Conservation (phyloP, 2,888 invertebrate species). For the Drosophila recens region DNA sequence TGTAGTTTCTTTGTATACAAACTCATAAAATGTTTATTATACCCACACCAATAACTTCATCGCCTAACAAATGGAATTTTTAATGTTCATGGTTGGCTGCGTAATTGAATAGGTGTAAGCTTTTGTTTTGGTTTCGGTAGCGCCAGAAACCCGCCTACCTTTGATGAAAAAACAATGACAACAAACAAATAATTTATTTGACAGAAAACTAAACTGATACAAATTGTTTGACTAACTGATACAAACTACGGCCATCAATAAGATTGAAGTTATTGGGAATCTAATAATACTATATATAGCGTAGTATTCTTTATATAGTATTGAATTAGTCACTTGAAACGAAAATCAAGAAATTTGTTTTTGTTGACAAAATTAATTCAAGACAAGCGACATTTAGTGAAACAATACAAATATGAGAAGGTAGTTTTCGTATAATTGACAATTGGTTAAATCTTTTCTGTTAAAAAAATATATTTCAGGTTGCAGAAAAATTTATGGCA, state of each 20-base stretch:
- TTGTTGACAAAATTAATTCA: conserved; percentile 3
- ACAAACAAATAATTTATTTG: conserved; percentile 56
- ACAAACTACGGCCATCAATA: conserved; percentile 63
- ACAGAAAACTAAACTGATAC: not conserved
- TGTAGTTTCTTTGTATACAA: conserved; percentile 11
- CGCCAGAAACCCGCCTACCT: not conserved
- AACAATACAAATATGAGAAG: not conserved
- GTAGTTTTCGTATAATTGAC: not conserved
- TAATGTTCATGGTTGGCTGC: conserved; percentile 38
- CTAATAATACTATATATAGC: conserved; percentile 17
- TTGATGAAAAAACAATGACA: conserved; percentile 14
- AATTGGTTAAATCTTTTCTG: not conserved
- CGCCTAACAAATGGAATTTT: conserved; percentile 56
- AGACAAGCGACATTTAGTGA: conserved; percentile 22
- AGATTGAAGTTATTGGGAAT: conserved; percentile 28
- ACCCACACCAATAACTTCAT: conserved; percentile 9
- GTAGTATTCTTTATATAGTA: conserved; percentile 6
- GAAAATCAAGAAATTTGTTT: conserved; percentile 2
- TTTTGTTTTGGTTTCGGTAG: conserved; percentile 32
- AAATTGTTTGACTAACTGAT: conserved; percentile 28
- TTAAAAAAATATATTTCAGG: too few species aligned
- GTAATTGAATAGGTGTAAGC: conserved; percentile 59
- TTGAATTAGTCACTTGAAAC: conserved; percentile 4
- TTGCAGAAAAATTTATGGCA: too few species aligned
- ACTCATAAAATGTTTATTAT: conserved; percentile 32